Evolutionary conservation across 2,888 invertebrate species (phyloP).

Genomic region (Habroteleia sp.): DNA sequence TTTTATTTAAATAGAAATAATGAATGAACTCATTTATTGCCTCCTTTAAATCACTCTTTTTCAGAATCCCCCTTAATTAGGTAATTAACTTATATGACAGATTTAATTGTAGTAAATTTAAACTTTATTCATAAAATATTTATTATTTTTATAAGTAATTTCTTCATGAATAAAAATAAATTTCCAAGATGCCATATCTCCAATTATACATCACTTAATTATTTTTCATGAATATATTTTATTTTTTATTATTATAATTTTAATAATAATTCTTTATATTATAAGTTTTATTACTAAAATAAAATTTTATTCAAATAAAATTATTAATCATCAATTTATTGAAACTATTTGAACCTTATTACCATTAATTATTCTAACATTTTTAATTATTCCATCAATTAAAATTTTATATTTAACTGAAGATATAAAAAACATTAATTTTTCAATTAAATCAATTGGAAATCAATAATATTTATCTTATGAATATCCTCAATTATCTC

Average conservation of each 20-base stretch:
- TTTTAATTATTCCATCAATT: constrained; percentile 85
- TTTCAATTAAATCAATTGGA: constrained; percentile 85
- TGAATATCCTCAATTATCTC: constrained; percentile 86
- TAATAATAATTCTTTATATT: constrained; percentile 83
- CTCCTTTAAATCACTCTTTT: constrained; percentile 66
- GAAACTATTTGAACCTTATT: constrained; percentile 86
- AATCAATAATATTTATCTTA: constrained; percentile 87
- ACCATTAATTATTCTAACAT: constrained; percentile 84
- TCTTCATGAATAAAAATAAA: constrained; percentile 43
- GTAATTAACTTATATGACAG: constrained; percentile 83
- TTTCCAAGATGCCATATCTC: constrained; percentile 84
- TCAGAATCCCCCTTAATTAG: constrained; percentile 79
- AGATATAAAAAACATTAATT: constrained; percentile 84
- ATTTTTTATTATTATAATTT: constrained; percentile 85
- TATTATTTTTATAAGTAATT: constrained; percentile 84
- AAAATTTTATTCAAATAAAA: constrained; percentile 83
- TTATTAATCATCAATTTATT: constrained; percentile 84
- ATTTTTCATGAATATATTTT: constrained; percentile 85
- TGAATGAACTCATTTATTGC: constrained; percentile 82
- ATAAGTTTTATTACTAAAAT: constrained; percentile 83
- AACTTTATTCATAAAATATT: constrained; percentile 85
- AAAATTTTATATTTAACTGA: constrained; percentile 84
- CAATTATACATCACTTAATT: constrained; percentile 86
- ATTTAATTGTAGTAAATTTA: constrained; percentile 85
- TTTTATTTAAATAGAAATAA: constrained; percentile 83